Evolutionary conservation across 2,888 invertebrate genomes (phyloP).

Genomic region (Hypsopygia costalis): DNA sequence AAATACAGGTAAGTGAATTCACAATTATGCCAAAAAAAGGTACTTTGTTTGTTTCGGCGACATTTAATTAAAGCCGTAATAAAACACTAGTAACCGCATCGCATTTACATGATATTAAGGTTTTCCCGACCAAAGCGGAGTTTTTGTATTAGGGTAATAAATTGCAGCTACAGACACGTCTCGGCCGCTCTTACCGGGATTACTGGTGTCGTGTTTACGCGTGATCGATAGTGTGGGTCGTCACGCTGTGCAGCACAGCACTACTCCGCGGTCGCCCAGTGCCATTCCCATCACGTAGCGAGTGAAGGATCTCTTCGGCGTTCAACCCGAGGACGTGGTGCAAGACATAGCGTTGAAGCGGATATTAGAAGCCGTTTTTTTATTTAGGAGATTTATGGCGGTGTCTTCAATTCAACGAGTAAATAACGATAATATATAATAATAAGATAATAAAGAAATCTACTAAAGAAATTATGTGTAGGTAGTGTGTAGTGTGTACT

Average conservation of each 20-base stretch:
- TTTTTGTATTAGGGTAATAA: conserved; percentile 2
- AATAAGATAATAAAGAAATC: too few species aligned
- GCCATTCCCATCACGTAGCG: conserved; percentile 46
- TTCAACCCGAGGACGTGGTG: conserved; percentile 13
- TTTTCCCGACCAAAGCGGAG: conserved; percentile 1
- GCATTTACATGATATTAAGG: conserved; percentile 2
- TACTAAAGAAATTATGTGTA: too few species aligned
- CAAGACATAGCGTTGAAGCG: background rate
- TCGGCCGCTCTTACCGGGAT: conserved; percentile 31
- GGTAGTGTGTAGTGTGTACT: too few species aligned
- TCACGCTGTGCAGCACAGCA: conserved; percentile 9
- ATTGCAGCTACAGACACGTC: conserved; percentile 6
- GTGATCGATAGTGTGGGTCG: conserved; percentile 44
- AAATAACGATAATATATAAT: too few species aligned
- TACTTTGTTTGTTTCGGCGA: too few species aligned
- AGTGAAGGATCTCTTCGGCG: conserved; percentile 48
- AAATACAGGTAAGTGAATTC: too few species aligned
- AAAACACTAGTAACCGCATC: background rate
- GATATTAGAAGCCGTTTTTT: too few species aligned
- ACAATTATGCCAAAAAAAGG: too few species aligned
- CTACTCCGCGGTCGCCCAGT: conserved; percentile 1
- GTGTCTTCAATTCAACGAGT: too few species aligned
- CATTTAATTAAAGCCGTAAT: too few species aligned
- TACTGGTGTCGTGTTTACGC: conserved; percentile 47
- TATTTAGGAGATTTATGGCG: too few species aligned